Evolutionary conservation across 2,797 vertebrate genomes (phyloP).

Genomic region (Rachycentron canadum): DNA sequence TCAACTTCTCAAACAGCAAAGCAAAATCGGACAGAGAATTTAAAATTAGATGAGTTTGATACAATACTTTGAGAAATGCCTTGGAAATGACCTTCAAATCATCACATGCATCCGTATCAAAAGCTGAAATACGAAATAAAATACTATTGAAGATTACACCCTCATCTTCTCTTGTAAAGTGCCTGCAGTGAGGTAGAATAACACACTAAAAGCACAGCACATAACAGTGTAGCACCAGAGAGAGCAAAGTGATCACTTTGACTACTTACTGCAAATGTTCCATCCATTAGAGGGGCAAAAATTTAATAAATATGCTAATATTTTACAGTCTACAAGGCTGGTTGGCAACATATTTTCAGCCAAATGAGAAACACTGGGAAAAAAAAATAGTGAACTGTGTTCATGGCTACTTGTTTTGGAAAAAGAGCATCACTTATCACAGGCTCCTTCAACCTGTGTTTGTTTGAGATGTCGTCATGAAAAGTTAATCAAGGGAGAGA

Average conservation of each 20-base stretch:
- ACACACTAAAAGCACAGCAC: conserved; percentile 34
- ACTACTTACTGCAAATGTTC: conserved; percentile 76
- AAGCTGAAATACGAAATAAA: conserved; percentile 31
- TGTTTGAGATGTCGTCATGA: conserved; percentile 82
- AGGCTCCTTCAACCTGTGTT: conserved; percentile 67
- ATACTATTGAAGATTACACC: conserved; percentile 22
- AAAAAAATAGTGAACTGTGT: conserved; percentile 57
- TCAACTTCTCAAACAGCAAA: conserved; percentile 30
- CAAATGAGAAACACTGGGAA: conserved; percentile 60
- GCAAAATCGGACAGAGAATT: conserved; percentile 22
- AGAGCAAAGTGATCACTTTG: conserved; percentile 66
- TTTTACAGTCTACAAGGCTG: conserved; percentile 57
- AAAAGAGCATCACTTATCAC: conserved; percentile 74
- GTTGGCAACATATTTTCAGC: conserved; percentile 64
- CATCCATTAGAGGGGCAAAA: conserved; percentile 76
- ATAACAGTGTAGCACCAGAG: conserved; percentile 25
- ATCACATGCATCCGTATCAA: conserved; percentile 8
- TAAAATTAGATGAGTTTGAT: conserved; percentile 18
- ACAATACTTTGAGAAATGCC: conserved; percentile 26
- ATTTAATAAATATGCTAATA: conserved; percentile 84
- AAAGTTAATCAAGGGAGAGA: conserved; percentile 88
- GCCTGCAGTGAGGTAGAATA: conserved; percentile 41
- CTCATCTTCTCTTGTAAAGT: conserved; percentile 33
- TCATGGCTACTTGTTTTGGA: conserved; percentile 62
- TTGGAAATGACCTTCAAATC: conserved; percentile 34